Conservation (phyloP, 2,888 invertebrate genomes). For the Cyclophora albipunctata region DNA sequence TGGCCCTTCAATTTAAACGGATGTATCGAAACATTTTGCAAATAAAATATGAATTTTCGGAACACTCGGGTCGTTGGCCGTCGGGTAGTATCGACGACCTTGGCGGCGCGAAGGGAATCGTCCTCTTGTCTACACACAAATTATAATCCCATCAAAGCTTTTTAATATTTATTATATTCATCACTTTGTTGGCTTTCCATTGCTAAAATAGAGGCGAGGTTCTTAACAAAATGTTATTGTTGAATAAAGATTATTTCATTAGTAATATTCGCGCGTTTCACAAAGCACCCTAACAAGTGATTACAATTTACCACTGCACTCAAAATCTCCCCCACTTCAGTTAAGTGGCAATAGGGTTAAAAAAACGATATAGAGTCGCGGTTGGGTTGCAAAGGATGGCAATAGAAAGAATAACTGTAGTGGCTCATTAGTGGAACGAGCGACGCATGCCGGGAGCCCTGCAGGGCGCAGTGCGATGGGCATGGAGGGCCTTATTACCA, state of each 20-base stretch:
- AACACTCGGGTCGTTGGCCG: constrained; percentile 38
- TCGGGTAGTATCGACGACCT: constrained; percentile 29
- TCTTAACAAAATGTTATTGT: too few species aligned
- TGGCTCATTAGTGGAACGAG: constrained; percentile 46
- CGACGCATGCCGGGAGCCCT: constrained; percentile 32
- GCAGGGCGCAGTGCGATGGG: constrained; percentile 14
- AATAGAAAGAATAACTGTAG: constrained; percentile 35
- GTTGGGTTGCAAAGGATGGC: constrained; percentile 19
- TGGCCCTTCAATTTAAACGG: constrained; percentile 45
- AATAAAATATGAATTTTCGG: constrained; percentile 33
- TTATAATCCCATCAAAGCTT: too few species aligned
- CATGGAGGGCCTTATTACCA: constrained; percentile 33
- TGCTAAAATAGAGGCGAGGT: too few species aligned
- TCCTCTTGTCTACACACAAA: constrained; percentile 4
- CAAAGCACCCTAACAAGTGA: too few species aligned
- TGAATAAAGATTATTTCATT: too few species aligned
- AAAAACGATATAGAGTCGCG: constrained; percentile 6
- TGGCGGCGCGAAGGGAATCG: constrained; percentile 22
- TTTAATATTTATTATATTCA: too few species aligned
- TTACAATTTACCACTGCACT: too few species aligned
- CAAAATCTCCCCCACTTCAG: too few species aligned
- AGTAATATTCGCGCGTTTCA: too few species aligned
- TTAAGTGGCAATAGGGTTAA: constrained; percentile 2
- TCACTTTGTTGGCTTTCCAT: too few species aligned
- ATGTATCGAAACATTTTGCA: constrained; percentile 42